Base-by-base conservation (phyloP, 2,888 invertebrate species). In the Pedicia rivosa region DNA sequence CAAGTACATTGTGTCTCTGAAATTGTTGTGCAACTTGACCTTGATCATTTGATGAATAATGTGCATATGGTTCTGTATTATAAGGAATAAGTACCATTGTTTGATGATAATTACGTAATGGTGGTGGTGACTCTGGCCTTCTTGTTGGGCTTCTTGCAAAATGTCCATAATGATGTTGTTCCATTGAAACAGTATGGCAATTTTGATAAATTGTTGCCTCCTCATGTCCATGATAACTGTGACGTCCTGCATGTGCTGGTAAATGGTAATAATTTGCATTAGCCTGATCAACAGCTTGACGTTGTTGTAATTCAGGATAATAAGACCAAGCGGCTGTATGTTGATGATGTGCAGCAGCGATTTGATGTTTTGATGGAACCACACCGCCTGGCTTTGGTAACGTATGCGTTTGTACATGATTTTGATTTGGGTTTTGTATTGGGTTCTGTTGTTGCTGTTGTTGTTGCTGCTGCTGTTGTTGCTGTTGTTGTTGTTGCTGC, bases 51-150 rank as follows among this genome's bases (percentile, higher is more conserved):
- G 55, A 52, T 27, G 57, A 53, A 37, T 57, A 59, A 40, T 59
- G 59, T n/a, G 58, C 56, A 43, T 59, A 59, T 24, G 58, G 54
- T 42, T 59, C 59, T 19, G 61, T 55, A 50, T 68, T 72, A 50
- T 78, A 78, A 1, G 78, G 78, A 47, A 78, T 73, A 43, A 78
- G 68, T 29, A 71, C 67, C 57, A 78, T 69, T 2, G 77, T 70
- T 53, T 78, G 75, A 43, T 78, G 76, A 50, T 74, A 74, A 44
- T 65, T 72, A 24, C 74, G 64, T 40, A 77, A 67, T 1, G 78
- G 78, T 1, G 78, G 77, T 5, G 78, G 78, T 0, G 78, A 78
- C 53, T 76, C 74, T 0, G 78, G 75, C 14, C 77, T 61, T 14
- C 60, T 44, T 2, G 59, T 61, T 14, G 61, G 61, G 41, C 59